These are phyloP conservation scores for Heliconius aoede DNA, from an alignment of 2,888 invertebrate species.

Conservation along the genomic window DNA sequence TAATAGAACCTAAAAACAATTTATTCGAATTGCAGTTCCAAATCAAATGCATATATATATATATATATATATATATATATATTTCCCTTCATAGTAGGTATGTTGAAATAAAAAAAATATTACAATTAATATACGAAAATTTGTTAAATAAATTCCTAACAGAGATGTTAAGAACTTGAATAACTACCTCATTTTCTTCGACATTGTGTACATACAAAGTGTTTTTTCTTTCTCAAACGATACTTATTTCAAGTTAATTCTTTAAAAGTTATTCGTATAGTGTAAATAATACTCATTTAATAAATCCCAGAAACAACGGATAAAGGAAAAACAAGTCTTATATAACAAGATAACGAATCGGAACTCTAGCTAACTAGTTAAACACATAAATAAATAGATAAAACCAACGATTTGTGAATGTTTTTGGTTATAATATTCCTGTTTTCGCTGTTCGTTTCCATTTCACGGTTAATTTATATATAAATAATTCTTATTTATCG, in stretches of 20 bases:
- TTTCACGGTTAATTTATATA: background rate
- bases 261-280: background rate
- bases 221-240: background rate
- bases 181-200: background rate
- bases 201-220: background rate
- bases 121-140: too few relatives aligned
- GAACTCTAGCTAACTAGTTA: constrained; percentile 1
- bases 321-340: constrained; percentile 21
- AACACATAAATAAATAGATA: constrained; percentile 21
- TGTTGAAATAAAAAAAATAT: too few relatives aligned
- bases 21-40: background rate
- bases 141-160: too few relatives aligned
- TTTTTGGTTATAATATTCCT: background rate
- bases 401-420: constrained; percentile 9
- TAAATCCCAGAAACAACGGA: constrained; percentile 1
- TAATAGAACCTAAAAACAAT: background rate
- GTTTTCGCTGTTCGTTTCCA: background rate
- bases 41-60: background rate
- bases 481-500: background rate
- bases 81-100: too few relatives aligned
- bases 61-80: too few relatives aligned
- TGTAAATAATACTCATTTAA: background rate
- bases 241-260: background rate
- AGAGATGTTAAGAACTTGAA: background rate
- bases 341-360: constrained; percentile 10